Percentiles rank a stretch among this genome's conserved stretches.
Conservation (phyloP, 2,888 invertebrate genomes). For the Trachelus troglodyta region DNA sequence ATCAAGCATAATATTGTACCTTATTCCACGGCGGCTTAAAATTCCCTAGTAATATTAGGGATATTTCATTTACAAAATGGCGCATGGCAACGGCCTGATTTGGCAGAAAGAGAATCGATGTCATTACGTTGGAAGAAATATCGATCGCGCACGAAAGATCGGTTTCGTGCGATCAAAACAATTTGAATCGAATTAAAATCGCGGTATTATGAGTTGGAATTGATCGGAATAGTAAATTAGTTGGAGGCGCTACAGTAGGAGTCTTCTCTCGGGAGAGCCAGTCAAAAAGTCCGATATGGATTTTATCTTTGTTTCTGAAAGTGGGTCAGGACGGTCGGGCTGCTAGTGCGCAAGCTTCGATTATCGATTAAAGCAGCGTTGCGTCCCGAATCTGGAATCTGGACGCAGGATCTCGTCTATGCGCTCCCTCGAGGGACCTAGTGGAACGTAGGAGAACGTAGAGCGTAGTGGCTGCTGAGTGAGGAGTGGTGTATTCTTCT, state of each 20-base stretch:
- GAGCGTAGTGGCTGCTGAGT: slow-evolving; percentile 26
- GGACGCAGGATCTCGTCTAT: slow-evolving; percentile 29
- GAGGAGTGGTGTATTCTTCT: neutral
- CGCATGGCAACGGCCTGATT: neutral
- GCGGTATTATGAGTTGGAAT: neutral
- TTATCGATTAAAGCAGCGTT: slow-evolving; percentile 60
- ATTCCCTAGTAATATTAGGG: neutral
- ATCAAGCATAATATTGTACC: neutral
- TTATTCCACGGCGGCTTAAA: neutral
- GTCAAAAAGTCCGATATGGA: slow-evolving; percentile 44
- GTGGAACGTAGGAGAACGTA: neutral
- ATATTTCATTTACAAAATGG: neutral
- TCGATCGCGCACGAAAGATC: neutral
- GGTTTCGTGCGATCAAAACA: neutral
- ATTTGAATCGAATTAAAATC: neutral
- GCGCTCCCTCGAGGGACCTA: slow-evolving; percentile 17
- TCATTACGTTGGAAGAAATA: neutral
- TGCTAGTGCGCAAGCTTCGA: slow-evolving; percentile 60
- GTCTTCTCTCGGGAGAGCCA: neutral
- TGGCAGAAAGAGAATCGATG: neutral
- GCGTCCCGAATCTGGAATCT: slow-evolving; percentile 38
- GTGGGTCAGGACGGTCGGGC: slow-evolving; percentile 51
- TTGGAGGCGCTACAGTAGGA: neutral
- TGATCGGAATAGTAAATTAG: neutral
- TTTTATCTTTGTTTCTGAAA: slow-evolving; percentile 53